Base-by-base conservation (phyloP, 2,888 invertebrate species). In the Cerastis leucographa region DNA sequence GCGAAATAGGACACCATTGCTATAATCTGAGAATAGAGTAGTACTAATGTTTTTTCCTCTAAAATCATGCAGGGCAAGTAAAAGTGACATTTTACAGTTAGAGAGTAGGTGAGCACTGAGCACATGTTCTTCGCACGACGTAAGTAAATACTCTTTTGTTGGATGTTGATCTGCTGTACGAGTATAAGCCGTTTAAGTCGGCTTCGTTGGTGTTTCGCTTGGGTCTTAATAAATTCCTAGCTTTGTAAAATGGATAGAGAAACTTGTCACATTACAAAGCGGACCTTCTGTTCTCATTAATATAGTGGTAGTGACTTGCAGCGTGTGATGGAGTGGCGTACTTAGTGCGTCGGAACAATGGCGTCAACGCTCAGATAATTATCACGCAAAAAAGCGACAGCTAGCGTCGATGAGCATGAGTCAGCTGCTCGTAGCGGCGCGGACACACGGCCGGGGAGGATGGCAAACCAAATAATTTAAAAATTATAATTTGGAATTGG, bases 281-380 rank as follows among this genome's bases (percentile, higher is more conserved):
- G 35, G 42, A 22, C n/a, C 83, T 84, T 84, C 83, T 85, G 71
- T 29, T 11, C 0, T 9, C 42, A 17, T 65, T 8, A 56, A 8
- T 61, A 6, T 0, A 22, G 46, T 54, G 66, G 49, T 29, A 42
- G 78, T 83, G 86, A 85, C 74, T 85, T 85, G 84, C 86, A 84
- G 86, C 64, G 70, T 67, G 81, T 76, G 86, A 78, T 79, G 74
- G 75, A 84, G 84, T 73, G 70, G 74, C 74, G 75, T 78, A 83
- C 86, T 85, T 80, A 72, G 80, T 80, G 78, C 80, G 84, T 71
- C 25, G 71, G 80, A 83, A 88, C 87, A 87, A 88, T 84, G 76
- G 79, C 83, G 78, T 85, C 88, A 81, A 87, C 88, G 85, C 76
- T 70, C 80, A 85, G 83, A 87, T 89, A 88, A 88, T 89, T 87